These are phyloP conservation scores for Ruditapes philippinarum DNA, from an alignment of 1,140 invertebrate genomes.

Conservation along the genomic window DNA sequence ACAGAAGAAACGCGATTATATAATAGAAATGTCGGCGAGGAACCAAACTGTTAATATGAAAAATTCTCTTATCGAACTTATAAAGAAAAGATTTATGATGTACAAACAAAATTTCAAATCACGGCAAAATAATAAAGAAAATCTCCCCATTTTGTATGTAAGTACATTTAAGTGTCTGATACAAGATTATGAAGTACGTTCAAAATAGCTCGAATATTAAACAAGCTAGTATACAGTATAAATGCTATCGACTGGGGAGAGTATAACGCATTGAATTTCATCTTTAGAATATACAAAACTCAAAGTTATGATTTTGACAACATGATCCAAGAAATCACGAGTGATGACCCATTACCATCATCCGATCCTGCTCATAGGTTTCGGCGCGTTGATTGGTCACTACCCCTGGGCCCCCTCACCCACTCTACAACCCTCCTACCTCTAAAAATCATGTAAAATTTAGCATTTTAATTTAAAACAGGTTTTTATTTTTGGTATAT, in stretches of 20 bases:
- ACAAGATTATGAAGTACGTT: constrained; percentile 32
- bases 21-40: neutral
- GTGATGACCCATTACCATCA: neutral
- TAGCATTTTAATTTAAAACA: too few relatives aligned
- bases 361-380: too few relatives aligned
- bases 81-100: neutral
- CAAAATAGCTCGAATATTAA: neutral
- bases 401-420: too few relatives aligned
- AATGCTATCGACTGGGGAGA: constrained; percentile 22
- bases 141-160: neutral
- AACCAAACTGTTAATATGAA: constrained; percentile 1
- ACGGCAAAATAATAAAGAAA: neutral
- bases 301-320: neutral
- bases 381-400: too few relatives aligned
- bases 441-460: too few relatives aligned
- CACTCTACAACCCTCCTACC: too few relatives aligned
- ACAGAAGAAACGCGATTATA: constrained; percentile 24
- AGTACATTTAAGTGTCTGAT: constrained; percentile 15
- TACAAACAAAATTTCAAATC: neutral
- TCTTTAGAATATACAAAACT: constrained; percentile 19
- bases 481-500: too few relatives aligned
- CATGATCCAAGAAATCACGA: neutral
- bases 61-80: neutral
- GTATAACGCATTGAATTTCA: constrained; percentile 39
- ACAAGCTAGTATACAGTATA: neutral